A percentile compares a stretch with the other conserved stretches of the same genome.
Evolutionary conservation across 2,113 vertebrate genomes (phyloP).

Genomic region (Naja naja): DNA sequence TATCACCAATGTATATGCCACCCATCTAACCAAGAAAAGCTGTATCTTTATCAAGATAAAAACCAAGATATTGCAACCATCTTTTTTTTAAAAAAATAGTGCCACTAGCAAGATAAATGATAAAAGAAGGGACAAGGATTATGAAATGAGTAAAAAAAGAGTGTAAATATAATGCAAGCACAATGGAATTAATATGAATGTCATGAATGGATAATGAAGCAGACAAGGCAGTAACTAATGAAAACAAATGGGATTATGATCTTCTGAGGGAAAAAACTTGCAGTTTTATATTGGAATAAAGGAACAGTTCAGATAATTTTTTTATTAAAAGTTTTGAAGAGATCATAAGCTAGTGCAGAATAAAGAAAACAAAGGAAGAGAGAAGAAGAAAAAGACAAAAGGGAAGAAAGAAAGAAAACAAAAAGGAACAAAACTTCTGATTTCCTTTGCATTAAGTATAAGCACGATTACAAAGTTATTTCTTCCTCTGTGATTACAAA

Average conservation of each 20-base stretch:
- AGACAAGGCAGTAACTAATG: neutral
- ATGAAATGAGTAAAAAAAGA: neutral
- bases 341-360: neutral
- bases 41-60: neutral
- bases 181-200: neutral
- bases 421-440: neutral
- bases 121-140: neutral
- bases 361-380: neutral
- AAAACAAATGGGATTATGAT: neutral
- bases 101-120: neutral
- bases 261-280: neutral
- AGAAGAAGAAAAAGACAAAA: neutral
- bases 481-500: neutral
- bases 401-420: neutral
- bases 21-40: neutral
- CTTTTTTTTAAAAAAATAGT: neutral
- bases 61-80: neutral
- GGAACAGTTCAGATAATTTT: neutral
- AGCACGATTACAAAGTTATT: neutral
- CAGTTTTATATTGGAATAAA: neutral
- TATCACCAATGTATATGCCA: neutral
- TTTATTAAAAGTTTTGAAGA: neutral
- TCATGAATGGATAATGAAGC: neutral
- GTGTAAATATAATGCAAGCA: neutral
- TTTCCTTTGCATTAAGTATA: neutral